Base-by-base conservation (phyloP, 2,797 vertebrate genomes). In the Crocidura indochinensis region DNA sequence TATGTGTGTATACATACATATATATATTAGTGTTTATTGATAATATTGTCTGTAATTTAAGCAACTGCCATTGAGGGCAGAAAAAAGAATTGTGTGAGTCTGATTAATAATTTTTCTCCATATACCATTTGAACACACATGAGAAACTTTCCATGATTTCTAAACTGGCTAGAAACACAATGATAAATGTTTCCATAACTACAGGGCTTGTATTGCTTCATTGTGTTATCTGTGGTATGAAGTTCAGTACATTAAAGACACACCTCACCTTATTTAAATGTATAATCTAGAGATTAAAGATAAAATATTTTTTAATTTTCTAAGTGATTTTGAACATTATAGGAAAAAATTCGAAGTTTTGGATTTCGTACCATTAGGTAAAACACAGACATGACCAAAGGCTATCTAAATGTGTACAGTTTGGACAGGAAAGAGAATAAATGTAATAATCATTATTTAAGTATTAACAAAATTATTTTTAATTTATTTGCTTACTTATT, bases 161-260 rank as follows among this genome's bases (percentile, higher is more conserved):
- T 73, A 84, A 90, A 71, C 24, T 72, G 22, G 4, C 12, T 72
- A 1, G 38, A 91, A 72, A 84, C 67, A 80, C 38, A n/a, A n/a
- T n/a, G n/a, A n/a, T 62, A 20, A 2, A 11, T 44, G 47, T 15
- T 6, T 75, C 46, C 60, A 12, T 4, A 0, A 75, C 15, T 14
- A 29, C 15, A 62, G 60, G 12, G 6, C 62, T 72, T 15, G 2
- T 19, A 17, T 14, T 64, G 4, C 0, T 75, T 77, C 64, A 38
- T 53, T 0, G 0, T 49, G 27, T 31, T 2, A 29, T 93, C 46
- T 89, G 31, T 56, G 17, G 5, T 26, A 20, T 4, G 19, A 82
- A 72, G 4, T 22, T 71, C 38, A 74, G 71, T 15, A 69, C 24
- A 46, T 51, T 46, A 87, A 77, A 5, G 69, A 71, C 31, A 65